Base-by-base conservation (phyloP, 2,888 invertebrate genomes). In the Diaphora mendica region DNA sequence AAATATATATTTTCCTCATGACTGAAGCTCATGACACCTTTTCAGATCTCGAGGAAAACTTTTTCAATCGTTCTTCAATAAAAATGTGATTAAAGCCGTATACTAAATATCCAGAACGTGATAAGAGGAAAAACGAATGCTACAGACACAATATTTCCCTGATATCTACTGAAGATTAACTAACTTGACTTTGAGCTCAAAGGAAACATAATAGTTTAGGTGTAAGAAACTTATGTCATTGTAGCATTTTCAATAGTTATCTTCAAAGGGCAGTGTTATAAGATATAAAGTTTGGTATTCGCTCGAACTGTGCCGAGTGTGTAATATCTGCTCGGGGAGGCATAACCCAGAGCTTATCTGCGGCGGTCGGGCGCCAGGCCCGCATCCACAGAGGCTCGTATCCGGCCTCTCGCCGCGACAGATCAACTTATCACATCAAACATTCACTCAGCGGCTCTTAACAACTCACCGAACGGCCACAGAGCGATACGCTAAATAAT, bases 341-440 rank as follows among this genome's bases (percentile, higher is more conserved):
- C 62, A 73, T 80, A 74, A 59, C 70, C 62, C 55, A 55, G 42
- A 77, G 75, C 76, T 84, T 80, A 76, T 84, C 83, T 78, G 44
- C 71, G 44, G 77, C 73, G 51, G 70, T 13, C 68, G 68, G 71
- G 64, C 72, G 30, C 69, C 30, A 67, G 39, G 64, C 71, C 64
- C 70, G 44, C 76, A 68, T 75, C 76, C 72, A 44, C 59, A 72
- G 77, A 73, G 69, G 80, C 78, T 73, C 78, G 74, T 74, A 70
- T 68, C 74, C 70, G 72, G 72, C 72, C 71, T 67, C 74, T 70
- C 62, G 71, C 76, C 65, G 67, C 70, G 20, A 66, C 77, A 74
- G 65, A 72, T 80, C 73, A 86, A 86, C 86, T 85, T 85, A 82
- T 83, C 81, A 79, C 84, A 88, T 87, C 77, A 87, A 84, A 85